phyloP scores from a whole-genome alignment of 2,113 vertebrate genomes.

The Salvator merianae region DNA sequence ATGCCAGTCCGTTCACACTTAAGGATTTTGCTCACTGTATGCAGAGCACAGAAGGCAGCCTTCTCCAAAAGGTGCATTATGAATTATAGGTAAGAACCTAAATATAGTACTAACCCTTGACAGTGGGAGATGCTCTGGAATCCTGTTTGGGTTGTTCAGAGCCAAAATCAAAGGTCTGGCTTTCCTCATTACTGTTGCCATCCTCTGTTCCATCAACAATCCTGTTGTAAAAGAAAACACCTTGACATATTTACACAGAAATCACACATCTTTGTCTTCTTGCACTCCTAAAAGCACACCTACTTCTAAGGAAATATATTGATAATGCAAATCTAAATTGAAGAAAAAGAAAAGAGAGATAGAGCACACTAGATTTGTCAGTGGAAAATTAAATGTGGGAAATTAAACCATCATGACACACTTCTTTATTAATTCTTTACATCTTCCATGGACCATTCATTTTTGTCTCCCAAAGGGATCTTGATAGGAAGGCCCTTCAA shows the following conservation, averaged over 20 bases:
- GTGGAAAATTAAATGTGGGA: too few relatives aligned
- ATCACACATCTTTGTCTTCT: background rate
- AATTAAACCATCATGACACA: too few relatives aligned
- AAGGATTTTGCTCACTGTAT: background rate
- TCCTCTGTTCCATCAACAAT: slow-evolving; percentile 84
- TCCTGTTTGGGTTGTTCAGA: slow-evolving; percentile 75
- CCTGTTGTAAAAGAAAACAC: slow-evolving; percentile 58
- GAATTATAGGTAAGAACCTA: slow-evolving; percentile 20
- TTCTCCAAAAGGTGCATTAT: background rate
- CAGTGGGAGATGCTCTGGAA: slow-evolving; percentile 68
- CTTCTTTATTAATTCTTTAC: too few relatives aligned
- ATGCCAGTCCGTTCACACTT: background rate
- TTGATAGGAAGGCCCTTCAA: too few relatives aligned
- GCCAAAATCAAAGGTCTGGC: slow-evolving; percentile 78
- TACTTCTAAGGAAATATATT: background rate
- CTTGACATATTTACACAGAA: slow-evolving; percentile 25
- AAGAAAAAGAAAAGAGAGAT: background rate
- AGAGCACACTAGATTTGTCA: background rate
- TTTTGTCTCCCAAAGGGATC: too few relatives aligned
- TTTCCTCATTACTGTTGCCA: slow-evolving; percentile 72
- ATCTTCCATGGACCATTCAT: too few relatives aligned
- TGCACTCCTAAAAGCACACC: background rate
- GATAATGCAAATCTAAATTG: background rate
- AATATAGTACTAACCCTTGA: slow-evolving; percentile 68
- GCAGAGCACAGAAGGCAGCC: slow-evolving; percentile 3